These are phyloP conservation scores for Tetramorium parvispinum DNA, from an alignment of 1,140 invertebrate genomes.

Conservation along the genomic window DNA sequence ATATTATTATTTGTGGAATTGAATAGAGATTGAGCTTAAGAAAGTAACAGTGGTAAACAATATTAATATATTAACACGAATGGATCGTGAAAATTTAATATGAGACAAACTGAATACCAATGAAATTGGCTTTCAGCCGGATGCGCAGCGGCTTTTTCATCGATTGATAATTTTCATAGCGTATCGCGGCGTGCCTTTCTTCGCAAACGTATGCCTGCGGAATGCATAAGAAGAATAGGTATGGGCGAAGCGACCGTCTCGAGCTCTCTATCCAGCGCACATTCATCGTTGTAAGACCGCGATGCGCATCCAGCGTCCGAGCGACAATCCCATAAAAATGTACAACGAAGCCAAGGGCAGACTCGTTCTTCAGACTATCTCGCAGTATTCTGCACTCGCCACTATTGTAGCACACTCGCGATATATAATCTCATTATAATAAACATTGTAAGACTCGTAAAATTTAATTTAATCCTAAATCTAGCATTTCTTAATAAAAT, in stretches of 20 bases:
- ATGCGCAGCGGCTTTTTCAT: conserved; percentile 35
- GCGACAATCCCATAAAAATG: conserved; percentile 35
- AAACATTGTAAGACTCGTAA: not conserved
- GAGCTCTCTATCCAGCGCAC: conserved; percentile 53
- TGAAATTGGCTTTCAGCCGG: conserved; percentile 20
- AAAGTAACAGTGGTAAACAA: not conserved
- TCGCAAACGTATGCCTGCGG: conserved; percentile 49
- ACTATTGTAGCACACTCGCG: not conserved
- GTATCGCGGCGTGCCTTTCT: conserved; percentile 51
- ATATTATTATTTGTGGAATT: too few species aligned
- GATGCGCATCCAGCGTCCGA: conserved; percentile 46
- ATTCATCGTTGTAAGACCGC: conserved; percentile 52
- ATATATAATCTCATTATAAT: conserved; percentile 30
- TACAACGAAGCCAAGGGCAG: conserved; percentile 41
- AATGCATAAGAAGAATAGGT: conserved; percentile 59
- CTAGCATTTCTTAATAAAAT: not conserved
- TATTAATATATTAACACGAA: not conserved
- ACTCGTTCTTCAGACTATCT: conserved; percentile 31
- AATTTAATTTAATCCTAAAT: not conserved
- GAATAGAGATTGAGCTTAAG: not conserved
- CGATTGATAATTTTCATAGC: conserved; percentile 59
- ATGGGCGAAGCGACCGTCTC: conserved; percentile 44
- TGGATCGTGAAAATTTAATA: not conserved
- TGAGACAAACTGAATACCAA: not conserved
- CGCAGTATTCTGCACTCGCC: not conserved